Evolutionary conservation across 2,888 invertebrate genomes (phyloP).

Genomic region (Leptinotarsa juncta): DNA sequence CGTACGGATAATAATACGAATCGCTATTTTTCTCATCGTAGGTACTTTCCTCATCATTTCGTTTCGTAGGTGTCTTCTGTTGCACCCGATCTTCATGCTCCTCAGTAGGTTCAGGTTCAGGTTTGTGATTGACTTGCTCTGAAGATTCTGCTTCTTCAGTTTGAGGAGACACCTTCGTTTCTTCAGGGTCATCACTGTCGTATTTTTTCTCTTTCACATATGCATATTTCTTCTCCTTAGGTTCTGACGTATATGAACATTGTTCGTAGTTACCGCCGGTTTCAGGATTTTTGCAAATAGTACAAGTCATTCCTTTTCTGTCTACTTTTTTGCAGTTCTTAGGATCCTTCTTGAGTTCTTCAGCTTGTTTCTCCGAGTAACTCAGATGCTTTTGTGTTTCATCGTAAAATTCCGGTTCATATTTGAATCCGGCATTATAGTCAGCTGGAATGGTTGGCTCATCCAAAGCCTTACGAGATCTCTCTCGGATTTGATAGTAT

Average conservation of each 20-base stretch:
- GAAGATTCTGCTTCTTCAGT: constrained; percentile 29
- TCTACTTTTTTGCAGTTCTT: constrained; percentile 75
- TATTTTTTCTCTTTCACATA: constrained; percentile 75
- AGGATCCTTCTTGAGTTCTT: constrained; percentile 71
- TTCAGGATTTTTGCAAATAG: constrained; percentile 79
- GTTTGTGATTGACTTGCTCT: constrained; percentile 17
- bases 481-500: constrained; percentile 68
- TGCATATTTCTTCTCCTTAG: constrained; percentile 77
- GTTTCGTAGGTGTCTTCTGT: constrained; percentile 41
- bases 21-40: constrained; percentile 28
- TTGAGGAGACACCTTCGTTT: constrained; percentile 55
- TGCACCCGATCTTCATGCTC: constrained; percentile 40
- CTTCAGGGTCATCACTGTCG: constrained; percentile 69
- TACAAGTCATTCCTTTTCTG: constrained; percentile 77
- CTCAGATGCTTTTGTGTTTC: constrained; percentile 56
- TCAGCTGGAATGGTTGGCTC: constrained; percentile 69
- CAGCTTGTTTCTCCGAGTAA: constrained; percentile 73
- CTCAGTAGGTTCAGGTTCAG: constrained; percentile 43
- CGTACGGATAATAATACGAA: constrained; percentile 15
- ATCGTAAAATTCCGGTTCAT: constrained; percentile 44
- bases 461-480: constrained; percentile 63
- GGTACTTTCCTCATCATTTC: constrained; percentile 31
- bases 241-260: constrained; percentile 82
- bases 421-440: constrained; percentile 64
- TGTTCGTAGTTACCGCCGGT: constrained; percentile 83